Percentiles rank a stretch among this genome's conserved stretches.
phyloP scores from a whole-genome alignment of 1,140 invertebrate species.

The Drosophila punjabiensis region DNA sequence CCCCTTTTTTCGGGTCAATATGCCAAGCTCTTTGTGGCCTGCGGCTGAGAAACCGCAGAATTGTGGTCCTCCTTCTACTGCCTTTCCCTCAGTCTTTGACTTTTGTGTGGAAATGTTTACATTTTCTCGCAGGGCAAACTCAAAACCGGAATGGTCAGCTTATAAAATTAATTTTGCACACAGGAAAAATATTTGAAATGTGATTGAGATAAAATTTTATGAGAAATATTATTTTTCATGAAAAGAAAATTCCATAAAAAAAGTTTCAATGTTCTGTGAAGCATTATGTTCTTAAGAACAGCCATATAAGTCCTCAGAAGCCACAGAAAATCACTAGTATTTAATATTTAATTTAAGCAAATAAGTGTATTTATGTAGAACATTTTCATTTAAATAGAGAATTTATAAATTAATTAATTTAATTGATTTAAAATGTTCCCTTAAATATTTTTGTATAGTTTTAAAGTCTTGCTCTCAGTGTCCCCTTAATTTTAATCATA shows the following conservation, averaged over 20 bases:
- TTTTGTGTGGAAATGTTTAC: constrained; percentile 41
- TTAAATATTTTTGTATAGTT: neutral
- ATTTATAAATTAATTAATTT: neutral
- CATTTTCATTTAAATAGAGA: neutral
- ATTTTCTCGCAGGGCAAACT: constrained; percentile 15
- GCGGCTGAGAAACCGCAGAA: constrained; percentile 42
- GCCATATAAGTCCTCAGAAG: neutral
- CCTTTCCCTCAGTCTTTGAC: constrained; percentile 7
- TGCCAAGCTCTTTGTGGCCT: constrained; percentile 52
- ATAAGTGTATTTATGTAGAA: neutral
- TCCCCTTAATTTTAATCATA: constrained; percentile 7
- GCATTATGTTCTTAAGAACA: too few species aligned
- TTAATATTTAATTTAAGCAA: neutral
- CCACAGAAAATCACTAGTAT: too few species aligned
- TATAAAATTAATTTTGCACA: constrained; percentile 21
- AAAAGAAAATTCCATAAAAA: too few species aligned
- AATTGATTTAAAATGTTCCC: neutral
- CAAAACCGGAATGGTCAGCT: constrained; percentile 13
- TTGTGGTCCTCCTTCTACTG: constrained; percentile 25
- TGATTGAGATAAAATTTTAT: too few species aligned
- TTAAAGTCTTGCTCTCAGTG: neutral
- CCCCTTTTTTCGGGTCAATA: constrained; percentile 44
- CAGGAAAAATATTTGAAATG: neutral
- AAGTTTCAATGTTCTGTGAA: neutral
- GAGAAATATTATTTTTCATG: neutral